phyloP scores from a whole-genome alignment of 1,140 invertebrate genomes.

The Drosophila chauvacae region DNA sequence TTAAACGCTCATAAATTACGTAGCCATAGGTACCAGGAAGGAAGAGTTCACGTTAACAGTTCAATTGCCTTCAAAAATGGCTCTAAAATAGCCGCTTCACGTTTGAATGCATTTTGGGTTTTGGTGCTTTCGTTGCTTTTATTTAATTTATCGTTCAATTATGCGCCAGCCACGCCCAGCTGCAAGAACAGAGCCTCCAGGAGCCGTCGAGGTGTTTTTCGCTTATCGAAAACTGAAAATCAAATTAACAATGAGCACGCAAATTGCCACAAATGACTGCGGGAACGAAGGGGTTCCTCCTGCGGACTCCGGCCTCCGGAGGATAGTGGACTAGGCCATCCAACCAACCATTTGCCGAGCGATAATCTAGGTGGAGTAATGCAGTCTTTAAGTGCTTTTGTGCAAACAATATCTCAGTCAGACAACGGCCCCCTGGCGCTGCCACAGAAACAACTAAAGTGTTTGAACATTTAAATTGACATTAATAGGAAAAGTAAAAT shows the following conservation, averaged over 20 bases:
- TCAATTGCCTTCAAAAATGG: slow-evolving; percentile 37
- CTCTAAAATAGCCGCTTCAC: slow-evolving; percentile 20
- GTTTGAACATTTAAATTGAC: slow-evolving; percentile 66
- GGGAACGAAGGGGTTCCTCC: slow-evolving; percentile 9
- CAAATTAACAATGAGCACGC: slow-evolving; percentile 80
- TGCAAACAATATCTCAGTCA: slow-evolving; percentile 45
- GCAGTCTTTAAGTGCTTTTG: slow-evolving; percentile 50
- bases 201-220: slow-evolving; percentile 55
- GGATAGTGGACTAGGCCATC: slow-evolving; percentile 19
- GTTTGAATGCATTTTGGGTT: slow-evolving; percentile 51
- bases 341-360: slow-evolving; percentile 34
- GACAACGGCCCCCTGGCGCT: slow-evolving; percentile 19
- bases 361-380: slow-evolving; percentile 50
- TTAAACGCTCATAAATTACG: slow-evolving; percentile 3
- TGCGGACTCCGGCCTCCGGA: not conserved
- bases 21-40: not conserved
- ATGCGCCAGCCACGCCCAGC: slow-evolving; percentile 55
- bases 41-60: slow-evolving; percentile 26
- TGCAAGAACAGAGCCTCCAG: slow-evolving; percentile 13
- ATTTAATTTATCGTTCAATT: slow-evolving; percentile 80
- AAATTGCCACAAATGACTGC: slow-evolving; percentile 71
- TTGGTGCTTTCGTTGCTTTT: slow-evolving; percentile 28
- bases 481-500: slow-evolving; percentile 56
- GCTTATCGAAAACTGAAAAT: slow-evolving; percentile 62
- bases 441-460: slow-evolving; percentile 33